Evolutionary conservation across 2,888 invertebrate species (phyloP), one percentile per base, ranked within the genome.

Genomic region (Ectobius pallidus): DNA sequence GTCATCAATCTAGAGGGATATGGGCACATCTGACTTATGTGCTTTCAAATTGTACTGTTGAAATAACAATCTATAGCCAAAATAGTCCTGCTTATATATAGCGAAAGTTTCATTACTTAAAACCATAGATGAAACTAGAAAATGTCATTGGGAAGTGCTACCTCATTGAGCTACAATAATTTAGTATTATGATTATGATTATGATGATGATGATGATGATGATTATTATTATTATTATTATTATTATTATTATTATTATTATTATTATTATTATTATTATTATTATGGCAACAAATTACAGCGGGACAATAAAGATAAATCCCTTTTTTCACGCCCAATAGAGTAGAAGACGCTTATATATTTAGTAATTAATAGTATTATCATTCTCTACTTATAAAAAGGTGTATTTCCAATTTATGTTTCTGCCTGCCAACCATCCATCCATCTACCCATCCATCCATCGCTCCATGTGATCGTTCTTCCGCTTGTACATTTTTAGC

Each of bases 191-290:
- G 14, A 49, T 49, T 49, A 7, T 49, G n/a, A 14, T 14, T 14
- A 18, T 49, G 7, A 4, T 7, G n/a, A 14, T 6, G 4, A 49
- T n/a, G 7, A 49, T 49, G 7, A 14, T 49, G 7, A 18, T 49
- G 4, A n/a, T 18, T 49, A 14, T 49, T 14, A n/a, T 18, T 49
- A 49, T 49, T 18, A 49, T 49, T 49, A 49, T 49, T 49, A 49
- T 49, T 49, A 49, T 49, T 49, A 49, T 49, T 49, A 49, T 49
- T 49, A 49, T 49, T 49, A 49, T 49, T 49, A 49, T 49, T 49
- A 49, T 14, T 49, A 49, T n/a, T n/a, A 49, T 49, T 49, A 49
- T 7, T 49, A 49, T 14, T 49, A 49, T n/a, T n/a, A n/a, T n/a
- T n/a, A n/a, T n/a, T n/a, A n/a, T n/a, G n/a, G n/a, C n/a, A n/a